Percentiles rank a stretch among this genome's conserved stretches.
Evolutionary conservation across 2,888 invertebrate genomes (phyloP).

Genomic region (Antheraea yamamai): DNA sequence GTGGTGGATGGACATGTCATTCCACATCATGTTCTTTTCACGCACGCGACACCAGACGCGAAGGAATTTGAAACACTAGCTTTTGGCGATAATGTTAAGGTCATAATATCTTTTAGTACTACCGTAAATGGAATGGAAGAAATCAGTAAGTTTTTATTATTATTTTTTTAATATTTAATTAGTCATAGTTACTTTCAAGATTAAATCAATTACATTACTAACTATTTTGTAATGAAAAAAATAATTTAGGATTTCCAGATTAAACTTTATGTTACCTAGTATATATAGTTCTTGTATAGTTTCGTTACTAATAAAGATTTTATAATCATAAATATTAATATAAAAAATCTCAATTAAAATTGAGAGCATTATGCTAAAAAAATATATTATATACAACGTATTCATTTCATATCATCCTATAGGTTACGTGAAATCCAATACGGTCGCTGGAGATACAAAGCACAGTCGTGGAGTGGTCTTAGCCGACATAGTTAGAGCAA

Average conservation of each 20-base stretch:
- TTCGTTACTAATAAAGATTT: not conserved
- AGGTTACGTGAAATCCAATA: conserved; percentile 94
- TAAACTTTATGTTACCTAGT: no score
- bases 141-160: conserved; percentile 79
- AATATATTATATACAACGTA: not conserved
- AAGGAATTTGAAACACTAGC: conserved; percentile 90
- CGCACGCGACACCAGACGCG: conserved; percentile 88
- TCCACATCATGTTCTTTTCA: conserved; percentile 92
- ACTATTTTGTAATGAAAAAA: no score
- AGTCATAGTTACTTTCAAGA: not conserved
- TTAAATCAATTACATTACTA: not conserved
- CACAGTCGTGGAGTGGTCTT: conserved; percentile 92
- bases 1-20: conserved; percentile 96
- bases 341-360: no score
- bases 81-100: conserved; percentile 91
- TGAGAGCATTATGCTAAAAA: no score
- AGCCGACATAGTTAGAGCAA: conserved; percentile 93
- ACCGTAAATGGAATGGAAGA: conserved; percentile 85
- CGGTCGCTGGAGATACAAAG: conserved; percentile 88
- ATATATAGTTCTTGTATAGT: not conserved
- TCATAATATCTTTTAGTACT: conserved; percentile 89
- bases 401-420: conserved; percentile 26
- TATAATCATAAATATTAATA: no score
- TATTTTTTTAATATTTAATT: not conserved
- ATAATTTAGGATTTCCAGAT: not conserved